Conservation (phyloP, 2,113 vertebrate genomes). For the Carollia perspicillata region DNA sequence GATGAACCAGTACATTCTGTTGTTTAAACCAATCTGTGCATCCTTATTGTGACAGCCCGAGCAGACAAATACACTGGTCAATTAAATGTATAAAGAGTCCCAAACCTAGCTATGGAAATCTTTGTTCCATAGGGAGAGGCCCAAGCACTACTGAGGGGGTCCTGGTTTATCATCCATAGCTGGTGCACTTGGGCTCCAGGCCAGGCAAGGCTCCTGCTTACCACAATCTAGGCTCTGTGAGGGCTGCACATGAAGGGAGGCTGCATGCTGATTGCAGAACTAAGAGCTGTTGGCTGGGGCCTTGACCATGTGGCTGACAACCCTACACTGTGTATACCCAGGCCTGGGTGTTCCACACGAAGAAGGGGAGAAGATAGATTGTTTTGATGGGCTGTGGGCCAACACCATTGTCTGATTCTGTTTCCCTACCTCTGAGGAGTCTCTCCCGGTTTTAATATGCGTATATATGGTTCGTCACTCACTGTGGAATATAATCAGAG, state of each 20-base stretch:
- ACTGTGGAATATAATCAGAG: neutral
- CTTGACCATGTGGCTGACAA: neutral
- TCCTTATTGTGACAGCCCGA: neutral
- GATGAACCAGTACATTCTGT: neutral
- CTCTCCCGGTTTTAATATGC: neutral
- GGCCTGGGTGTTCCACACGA: neutral
- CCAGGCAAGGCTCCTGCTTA: neutral
- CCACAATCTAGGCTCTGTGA: neutral
- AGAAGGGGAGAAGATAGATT: neutral
- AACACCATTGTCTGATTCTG: neutral
- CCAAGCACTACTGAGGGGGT: neutral
- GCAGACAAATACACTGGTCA: neutral
- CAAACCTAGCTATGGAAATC: neutral
- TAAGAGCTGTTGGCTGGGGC: neutral
- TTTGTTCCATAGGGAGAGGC: neutral
- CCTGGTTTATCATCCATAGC: neutral
- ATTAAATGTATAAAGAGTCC: neutral
- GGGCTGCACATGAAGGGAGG: neutral
- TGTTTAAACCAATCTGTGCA: neutral
- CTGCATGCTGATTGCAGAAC: neutral
- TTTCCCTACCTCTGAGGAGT: neutral
- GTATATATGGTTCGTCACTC: neutral
- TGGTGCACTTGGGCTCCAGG: neutral
- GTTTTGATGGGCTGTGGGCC: neutral
- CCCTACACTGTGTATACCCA: neutral